Evolutionary conservation across 2,113 vertebrate species (phyloP).

Genomic region (Cariama cristata): DNA sequence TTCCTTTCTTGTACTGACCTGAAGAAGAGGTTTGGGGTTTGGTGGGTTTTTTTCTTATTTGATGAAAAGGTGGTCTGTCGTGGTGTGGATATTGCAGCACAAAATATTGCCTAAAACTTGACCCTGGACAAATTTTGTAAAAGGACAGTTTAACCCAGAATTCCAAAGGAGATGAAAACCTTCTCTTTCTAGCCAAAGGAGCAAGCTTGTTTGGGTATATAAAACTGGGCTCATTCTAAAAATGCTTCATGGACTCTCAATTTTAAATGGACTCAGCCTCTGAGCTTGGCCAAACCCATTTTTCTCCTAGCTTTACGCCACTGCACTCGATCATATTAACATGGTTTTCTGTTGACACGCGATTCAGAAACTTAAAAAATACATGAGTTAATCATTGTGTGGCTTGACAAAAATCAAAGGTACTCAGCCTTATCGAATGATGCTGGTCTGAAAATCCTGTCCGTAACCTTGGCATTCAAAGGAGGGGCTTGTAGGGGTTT

Average conservation of each 20-base stretch:
- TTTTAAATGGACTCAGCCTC: background rate
- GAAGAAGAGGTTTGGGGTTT: background rate
- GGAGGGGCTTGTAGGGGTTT: background rate
- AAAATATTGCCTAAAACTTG: slow-evolving; percentile 56
- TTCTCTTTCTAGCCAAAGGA: background rate
- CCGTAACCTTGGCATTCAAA: background rate
- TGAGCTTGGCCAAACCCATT: background rate
- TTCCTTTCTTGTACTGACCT: slow-evolving; percentile 37
- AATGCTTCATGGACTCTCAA: background rate
- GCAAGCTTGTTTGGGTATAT: background rate
- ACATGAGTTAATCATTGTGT: background rate
- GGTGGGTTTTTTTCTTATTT: background rate
- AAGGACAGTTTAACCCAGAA: slow-evolving; percentile 30
- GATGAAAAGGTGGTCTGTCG: slow-evolving; percentile 27
- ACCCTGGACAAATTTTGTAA: slow-evolving; percentile 18
- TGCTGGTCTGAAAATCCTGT: background rate
- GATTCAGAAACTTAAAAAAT: background rate
- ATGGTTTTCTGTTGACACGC: background rate
- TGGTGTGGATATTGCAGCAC: background rate
- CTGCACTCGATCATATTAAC: background rate
- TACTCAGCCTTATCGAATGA: background rate
- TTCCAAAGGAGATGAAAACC: slow-evolving; percentile 6
- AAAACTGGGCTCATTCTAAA: background rate
- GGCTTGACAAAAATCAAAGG: background rate
- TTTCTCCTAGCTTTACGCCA: background rate